A percentile compares a stretch with the other conserved stretches of the same genome.
These are phyloP conservation scores for Rosalia funebris DNA, from an alignment of 2,888 invertebrate species.

Conservation along the genomic window DNA sequence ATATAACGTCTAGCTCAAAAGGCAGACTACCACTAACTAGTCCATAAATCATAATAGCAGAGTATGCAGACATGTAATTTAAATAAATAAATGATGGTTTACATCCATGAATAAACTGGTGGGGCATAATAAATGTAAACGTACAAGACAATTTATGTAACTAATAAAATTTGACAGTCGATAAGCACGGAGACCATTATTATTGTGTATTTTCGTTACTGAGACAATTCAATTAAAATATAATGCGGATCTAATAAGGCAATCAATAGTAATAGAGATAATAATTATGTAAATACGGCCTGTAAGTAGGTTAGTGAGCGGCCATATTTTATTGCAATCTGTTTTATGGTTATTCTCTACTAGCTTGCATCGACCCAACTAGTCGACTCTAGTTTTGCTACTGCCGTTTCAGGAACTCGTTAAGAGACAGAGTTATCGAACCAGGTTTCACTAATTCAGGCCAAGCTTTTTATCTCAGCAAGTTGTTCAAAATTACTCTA, in stretches of 20 bases:
- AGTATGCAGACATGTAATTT: constrained; percentile 46
- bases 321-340: constrained; percentile 46
- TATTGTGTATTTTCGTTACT: background rate
- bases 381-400: constrained; percentile 29
- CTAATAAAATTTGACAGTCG: constrained; percentile 46
- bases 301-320: constrained; percentile 55
- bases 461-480: constrained; percentile 13
- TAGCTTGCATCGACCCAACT: constrained; percentile 30
- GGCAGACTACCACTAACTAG: constrained; percentile 34
- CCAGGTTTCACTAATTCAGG: constrained; percentile 25
- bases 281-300: constrained; percentile 25
- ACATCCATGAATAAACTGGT: constrained; percentile 48
- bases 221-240: constrained; percentile 20
- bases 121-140: constrained; percentile 46
- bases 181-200: constrained; percentile 30
- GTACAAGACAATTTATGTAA: constrained; percentile 46
- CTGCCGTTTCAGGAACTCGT: constrained; percentile 41
- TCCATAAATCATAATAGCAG: constrained; percentile 42
- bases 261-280: constrained; percentile 24
- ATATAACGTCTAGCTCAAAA: constrained; percentile 34
- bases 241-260: constrained; percentile 24
- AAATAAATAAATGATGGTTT: constrained; percentile 51
- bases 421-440: constrained; percentile 31
- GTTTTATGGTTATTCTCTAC: constrained; percentile 31
- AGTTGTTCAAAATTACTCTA: constrained; percentile 9